A percentile compares a stretch with the other conserved stretches of the same genome.
phyloP scores from a whole-genome alignment of 2,797 vertebrate species.

The Setipinna tenuifilis region DNA sequence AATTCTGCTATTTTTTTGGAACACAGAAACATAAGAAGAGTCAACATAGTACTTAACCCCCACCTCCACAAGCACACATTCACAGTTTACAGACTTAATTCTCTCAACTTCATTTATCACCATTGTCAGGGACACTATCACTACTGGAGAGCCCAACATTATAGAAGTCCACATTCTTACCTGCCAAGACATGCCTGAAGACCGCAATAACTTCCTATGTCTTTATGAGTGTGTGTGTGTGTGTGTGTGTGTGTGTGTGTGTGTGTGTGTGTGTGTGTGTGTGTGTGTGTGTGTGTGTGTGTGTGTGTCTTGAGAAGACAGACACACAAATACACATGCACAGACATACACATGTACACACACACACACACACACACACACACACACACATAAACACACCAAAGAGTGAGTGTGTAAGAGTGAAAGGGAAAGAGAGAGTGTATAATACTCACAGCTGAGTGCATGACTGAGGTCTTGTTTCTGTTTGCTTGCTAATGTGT shows the following conservation, averaged over 20 bases:
- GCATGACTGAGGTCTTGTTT: conserved; percentile 79
- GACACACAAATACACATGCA: no score
- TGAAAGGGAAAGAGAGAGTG: neutral
- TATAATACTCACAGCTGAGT: conserved; percentile 81
- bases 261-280: no score
- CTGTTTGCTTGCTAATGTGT: conserved; percentile 76
- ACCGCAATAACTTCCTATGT: neutral
- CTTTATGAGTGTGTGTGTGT: neutral
- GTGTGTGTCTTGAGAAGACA: no score
- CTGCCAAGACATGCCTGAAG: neutral
- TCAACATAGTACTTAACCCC: neutral
- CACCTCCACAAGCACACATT: neutral
- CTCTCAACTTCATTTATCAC: neutral
- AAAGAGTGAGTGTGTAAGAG: neutral
- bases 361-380: no score
- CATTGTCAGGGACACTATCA: conserved; percentile 12
- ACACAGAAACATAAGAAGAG: neutral
- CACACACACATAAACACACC: no score
- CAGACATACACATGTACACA: no score
- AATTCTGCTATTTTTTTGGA: no score
- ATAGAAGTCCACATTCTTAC: neutral
- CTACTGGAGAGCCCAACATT: neutral
- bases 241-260: no score
- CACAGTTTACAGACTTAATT: neutral
- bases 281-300: neutral